Conservation (phyloP, 2,888 invertebrate genomes). For the Amphipoea lucens region DNA sequence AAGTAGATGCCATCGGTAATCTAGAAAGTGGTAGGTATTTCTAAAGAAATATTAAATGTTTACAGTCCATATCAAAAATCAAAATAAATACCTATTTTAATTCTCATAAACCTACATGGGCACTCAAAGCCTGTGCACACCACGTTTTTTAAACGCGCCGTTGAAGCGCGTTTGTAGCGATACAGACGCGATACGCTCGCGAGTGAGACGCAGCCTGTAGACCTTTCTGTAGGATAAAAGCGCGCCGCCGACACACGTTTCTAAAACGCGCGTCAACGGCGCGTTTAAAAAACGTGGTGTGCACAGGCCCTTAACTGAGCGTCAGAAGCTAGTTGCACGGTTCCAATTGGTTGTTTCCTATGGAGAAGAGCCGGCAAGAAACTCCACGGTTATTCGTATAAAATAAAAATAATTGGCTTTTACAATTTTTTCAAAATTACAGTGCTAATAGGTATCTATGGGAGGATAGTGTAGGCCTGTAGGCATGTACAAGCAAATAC, state of each 20-base stretch:
- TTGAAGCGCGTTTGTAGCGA: too few species aligned
- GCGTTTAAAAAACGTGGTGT: too few species aligned
- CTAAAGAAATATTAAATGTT: too few species aligned
- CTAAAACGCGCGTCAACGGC: too few species aligned
- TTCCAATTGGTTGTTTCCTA: background rate
- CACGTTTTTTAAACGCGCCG: too few species aligned
- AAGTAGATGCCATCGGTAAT: background rate
- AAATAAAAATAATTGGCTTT: background rate
- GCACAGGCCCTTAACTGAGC: background rate
- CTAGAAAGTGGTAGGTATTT: background rate
- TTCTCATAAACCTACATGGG: background rate
- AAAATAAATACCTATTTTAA: too few species aligned
- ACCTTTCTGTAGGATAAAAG: too few species aligned
- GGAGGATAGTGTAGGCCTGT: too few species aligned
- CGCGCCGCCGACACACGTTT: too few species aligned
- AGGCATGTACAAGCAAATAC: too few species aligned
- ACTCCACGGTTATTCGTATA: background rate
- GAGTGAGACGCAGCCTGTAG: too few species aligned
- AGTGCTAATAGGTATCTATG: background rate
- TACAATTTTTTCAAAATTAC: background rate
- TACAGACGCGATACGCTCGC: too few species aligned
- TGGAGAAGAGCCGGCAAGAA: background rate
- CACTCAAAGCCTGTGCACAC: background rate
- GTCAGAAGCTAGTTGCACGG: background rate
- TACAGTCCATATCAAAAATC: background rate